phyloP scores from a whole-genome alignment of 2,797 vertebrate genomes.

The Anguilla marmorata region DNA sequence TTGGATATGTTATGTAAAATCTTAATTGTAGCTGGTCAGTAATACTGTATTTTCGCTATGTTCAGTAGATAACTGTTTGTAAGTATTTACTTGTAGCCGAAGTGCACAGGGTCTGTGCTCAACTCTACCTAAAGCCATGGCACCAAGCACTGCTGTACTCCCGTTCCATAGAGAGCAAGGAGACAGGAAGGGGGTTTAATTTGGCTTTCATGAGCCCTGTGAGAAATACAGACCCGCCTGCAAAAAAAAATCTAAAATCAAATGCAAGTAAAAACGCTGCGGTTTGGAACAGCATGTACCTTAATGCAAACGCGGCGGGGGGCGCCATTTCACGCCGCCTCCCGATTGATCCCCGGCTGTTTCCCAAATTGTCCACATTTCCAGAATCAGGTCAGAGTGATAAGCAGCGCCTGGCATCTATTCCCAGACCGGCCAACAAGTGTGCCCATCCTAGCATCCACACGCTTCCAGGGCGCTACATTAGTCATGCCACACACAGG shows the following conservation, averaged over 20 bases:
- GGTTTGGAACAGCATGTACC: conserved; percentile 77
- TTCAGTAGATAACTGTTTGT: not conserved
- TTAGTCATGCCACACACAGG: not conserved
- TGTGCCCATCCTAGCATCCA: conserved; percentile 54
- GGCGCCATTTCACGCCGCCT: conserved; percentile 74
- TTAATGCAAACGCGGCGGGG: conserved; percentile 84
- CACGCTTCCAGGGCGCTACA: not conserved
- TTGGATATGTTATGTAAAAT: not conserved
- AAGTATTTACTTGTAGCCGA: not conserved
- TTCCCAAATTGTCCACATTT: conserved; percentile 79
- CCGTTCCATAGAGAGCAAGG: conserved; percentile 61
- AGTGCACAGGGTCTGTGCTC: not conserved
- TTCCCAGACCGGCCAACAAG: conserved; percentile 61
- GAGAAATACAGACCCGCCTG: conserved; percentile 74
- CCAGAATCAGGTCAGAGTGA: conserved; percentile 81
- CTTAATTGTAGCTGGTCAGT: not conserved
- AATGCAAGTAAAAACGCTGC: conserved; percentile 71
- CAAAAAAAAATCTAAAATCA: conserved; percentile 70
- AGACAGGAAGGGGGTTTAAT: conserved; percentile 69
- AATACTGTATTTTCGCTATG: not conserved
- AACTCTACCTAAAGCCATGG: not conserved
- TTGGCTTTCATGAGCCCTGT: conserved; percentile 69
- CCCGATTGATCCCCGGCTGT: conserved; percentile 82
- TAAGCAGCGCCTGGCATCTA: conserved; percentile 73
- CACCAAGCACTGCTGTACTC: not conserved